A percentile compares a stretch with the other conserved stretches of the same genome.
phyloP scores from a whole-genome alignment of 2,888 invertebrate genomes.

The Eristalis arbustorum region DNA sequence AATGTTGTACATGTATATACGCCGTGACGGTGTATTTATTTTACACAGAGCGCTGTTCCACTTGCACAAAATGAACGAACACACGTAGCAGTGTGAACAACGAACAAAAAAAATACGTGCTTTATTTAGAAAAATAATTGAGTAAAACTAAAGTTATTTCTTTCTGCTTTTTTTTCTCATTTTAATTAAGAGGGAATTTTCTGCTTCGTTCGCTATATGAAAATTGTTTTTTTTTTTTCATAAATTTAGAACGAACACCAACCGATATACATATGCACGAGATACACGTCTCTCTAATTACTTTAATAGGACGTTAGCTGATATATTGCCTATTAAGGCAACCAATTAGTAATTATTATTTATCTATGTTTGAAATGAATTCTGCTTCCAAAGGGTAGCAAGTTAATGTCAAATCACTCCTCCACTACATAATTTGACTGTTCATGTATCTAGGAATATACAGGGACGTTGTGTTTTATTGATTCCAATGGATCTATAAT shows the following conservation, averaged over 20 bases:
- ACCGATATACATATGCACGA: not conserved
- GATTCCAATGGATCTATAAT: not conserved
- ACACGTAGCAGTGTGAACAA: not conserved
- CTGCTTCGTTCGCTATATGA: not conserved
- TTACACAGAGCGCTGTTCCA: too few relatives aligned
- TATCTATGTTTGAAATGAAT: not conserved
- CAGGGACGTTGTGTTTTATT: not conserved
- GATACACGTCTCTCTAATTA: not conserved
- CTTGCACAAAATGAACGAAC: not conserved
- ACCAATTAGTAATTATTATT: not conserved
- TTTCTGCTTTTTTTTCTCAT: not conserved
- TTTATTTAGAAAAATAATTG: not conserved
- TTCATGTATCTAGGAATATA: not conserved
- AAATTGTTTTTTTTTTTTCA: not conserved
- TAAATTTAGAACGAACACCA: not conserved
- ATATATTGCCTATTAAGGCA: not conserved
- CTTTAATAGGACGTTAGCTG: not conserved
- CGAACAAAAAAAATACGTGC: not conserved
- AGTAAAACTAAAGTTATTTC: not conserved
- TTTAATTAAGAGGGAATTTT: not conserved
- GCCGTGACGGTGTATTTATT: not conserved
- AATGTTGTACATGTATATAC: not conserved
- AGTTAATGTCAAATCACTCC: not conserved
- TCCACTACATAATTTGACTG: not conserved
- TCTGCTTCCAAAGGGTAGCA: not conserved